Evolutionary conservation across 35 echinoderm and acorn worm genomes (phyloP), one percentile per base, ranked within the genome.

Genomic region (Acanthaster planci): DNA sequence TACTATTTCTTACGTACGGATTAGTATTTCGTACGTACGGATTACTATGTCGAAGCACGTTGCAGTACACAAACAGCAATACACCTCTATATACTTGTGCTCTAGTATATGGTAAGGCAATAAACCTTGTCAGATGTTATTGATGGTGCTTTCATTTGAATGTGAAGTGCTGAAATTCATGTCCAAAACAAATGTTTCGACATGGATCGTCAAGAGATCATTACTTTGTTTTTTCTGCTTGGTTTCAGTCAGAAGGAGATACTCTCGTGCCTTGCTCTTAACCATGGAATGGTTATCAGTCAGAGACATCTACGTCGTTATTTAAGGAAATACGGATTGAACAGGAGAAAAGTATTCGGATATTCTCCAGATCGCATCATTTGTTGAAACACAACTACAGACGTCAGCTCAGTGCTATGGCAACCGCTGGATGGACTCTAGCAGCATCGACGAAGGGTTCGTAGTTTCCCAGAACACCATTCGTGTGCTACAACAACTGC

Each of bases 221-320:
- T 67, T 26, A 67, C 15, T 12, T 22, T 67, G 30, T 80, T 5
- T 40, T 80, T 80, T 51, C 38, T 51, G 38, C 37, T 80, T 17
- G 78, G 78, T 80, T 51, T 80, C 51, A 40, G 23, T 52, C 50
- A 80, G 22, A 78, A 80, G 40, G 78, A 80, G 23, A 80, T 80
- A 18, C 22, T 80, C 9, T 50, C 40, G 9, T 50, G 38, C 38
- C 78, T 80, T n/a, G 50, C 38, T 80, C 26, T 80, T 5, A 82
- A 32, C 7, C 80, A 82, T 47, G 22, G 30, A 35, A 82, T 82
- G 32, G 51, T 56, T 56, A 56, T 55, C 16, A 82, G 51, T 82
- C 21, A 56, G 34, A 29, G 51, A 82, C 36, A 55, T 38, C 55
- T 82, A 36, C 51, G 37, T 2, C 50, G 80, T 2, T 7, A 56